Conservation (phyloP, 2,888 invertebrate species). For the Drosophila testacea region DNA sequence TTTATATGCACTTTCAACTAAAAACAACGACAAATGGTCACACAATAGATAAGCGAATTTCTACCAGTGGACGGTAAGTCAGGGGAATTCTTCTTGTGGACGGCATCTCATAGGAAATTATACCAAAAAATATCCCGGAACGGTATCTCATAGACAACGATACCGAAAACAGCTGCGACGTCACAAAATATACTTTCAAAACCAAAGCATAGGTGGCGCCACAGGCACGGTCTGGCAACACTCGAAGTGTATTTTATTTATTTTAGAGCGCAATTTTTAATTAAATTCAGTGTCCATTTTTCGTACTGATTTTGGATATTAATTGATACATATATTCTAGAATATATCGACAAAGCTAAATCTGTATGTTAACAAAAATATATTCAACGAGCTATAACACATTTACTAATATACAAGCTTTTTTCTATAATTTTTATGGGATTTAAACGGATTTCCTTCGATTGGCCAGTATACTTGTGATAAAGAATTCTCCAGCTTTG, state of each 20-base stretch:
- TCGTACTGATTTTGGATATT: too few relatives aligned
- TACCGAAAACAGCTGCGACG: too few relatives aligned
- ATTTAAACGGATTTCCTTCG: slow-evolving; percentile 72
- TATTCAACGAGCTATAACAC: slow-evolving; percentile 30
- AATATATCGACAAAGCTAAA: slow-evolving; percentile 1
- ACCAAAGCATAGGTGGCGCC: too few relatives aligned
- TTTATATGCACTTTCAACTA: slow-evolving; percentile 61
- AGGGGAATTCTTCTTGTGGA: too few relatives aligned
- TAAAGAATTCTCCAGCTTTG: slow-evolving; percentile 98
- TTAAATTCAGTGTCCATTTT: not conserved
- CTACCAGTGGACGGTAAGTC: too few relatives aligned
- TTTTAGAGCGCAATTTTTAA: not conserved
- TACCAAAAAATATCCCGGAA: too few relatives aligned
- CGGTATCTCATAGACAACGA: too few relatives aligned
- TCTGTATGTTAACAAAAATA: not conserved
- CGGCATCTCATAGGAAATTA: too few relatives aligned
- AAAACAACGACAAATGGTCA: slow-evolving; percentile 65
- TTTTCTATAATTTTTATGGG: slow-evolving; percentile 2
- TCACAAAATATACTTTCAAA: too few relatives aligned
- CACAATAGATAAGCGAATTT: slow-evolving; percentile 52
- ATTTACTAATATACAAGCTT: slow-evolving; percentile 20
- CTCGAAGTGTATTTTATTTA: not conserved
- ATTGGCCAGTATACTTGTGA: slow-evolving; percentile 91
- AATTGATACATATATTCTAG: too few relatives aligned
- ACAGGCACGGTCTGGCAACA: not conserved